phyloP scores from a whole-genome alignment of 2,113 vertebrate genomes.

The Bos indicus region DNA sequence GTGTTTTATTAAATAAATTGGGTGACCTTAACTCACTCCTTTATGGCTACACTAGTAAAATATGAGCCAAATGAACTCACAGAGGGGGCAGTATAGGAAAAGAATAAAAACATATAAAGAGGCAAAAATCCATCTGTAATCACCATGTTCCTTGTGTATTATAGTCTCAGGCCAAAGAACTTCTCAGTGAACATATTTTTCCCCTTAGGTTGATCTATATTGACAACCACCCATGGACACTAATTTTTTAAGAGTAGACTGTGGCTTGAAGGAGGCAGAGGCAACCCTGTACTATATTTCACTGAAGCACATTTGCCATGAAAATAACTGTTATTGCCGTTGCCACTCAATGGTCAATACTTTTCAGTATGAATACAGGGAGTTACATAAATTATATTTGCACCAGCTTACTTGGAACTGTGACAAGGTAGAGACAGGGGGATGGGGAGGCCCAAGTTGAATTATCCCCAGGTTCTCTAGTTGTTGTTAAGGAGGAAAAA shows the following conservation, averaged over 20 bases:
- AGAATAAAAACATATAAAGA: slow-evolving; percentile 51
- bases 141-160: slow-evolving; percentile 34
- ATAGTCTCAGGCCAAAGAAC: slow-evolving; percentile 37
- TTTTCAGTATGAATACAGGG: slow-evolving; percentile 43
- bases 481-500: neutral
- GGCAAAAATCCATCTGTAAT: slow-evolving; percentile 55
- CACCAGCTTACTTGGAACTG: slow-evolving; percentile 43
- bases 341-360: slow-evolving; percentile 56
- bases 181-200: slow-evolving; percentile 50
- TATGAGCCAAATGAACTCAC: slow-evolving; percentile 38
- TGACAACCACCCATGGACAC: slow-evolving; percentile 62
- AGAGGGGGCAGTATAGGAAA: slow-evolving; percentile 27
- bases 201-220: slow-evolving; percentile 53
- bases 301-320: slow-evolving; percentile 25
- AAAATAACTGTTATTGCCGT: slow-evolving; percentile 45
- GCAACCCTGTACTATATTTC: slow-evolving; percentile 30
- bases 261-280: slow-evolving; percentile 41
- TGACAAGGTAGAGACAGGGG: neutral
- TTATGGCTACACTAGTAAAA: slow-evolving; percentile 11
- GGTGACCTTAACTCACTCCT: slow-evolving; percentile 37
- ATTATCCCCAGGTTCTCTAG: slow-evolving; percentile 45
- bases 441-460: neutral
- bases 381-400: slow-evolving; percentile 58
- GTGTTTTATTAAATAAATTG: slow-evolving; percentile 35
- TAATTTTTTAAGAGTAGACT: slow-evolving; percentile 41